phyloP scores from a whole-genome alignment of 2,888 invertebrate species.

The Leucophora obtusa region DNA sequence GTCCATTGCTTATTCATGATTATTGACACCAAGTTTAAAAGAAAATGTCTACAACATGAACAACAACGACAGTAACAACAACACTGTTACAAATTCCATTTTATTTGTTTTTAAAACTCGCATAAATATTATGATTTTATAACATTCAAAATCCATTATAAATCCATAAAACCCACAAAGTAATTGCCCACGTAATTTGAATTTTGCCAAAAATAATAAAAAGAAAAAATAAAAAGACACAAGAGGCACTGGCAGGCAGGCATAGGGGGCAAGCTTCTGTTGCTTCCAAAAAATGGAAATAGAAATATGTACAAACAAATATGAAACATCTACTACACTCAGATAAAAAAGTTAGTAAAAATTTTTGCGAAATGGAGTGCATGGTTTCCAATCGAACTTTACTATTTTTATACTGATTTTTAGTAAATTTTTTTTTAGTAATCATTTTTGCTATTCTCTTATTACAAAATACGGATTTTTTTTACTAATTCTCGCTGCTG shows the following conservation, averaged over 20 bases:
- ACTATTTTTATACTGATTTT: no score
- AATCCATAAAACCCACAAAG: conserved; percentile 20
- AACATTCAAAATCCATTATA: conserved; percentile 31
- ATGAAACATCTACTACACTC: conserved; percentile 7
- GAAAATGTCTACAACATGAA: not conserved
- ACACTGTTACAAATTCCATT: not conserved
- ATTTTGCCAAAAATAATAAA: not conserved
- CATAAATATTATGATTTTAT: conserved; percentile 28
- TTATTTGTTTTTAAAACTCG: conserved; percentile 10
- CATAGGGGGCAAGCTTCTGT: not conserved
- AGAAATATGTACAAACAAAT: not conserved
- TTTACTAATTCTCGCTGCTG: no score
- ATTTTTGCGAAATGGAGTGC: no score
- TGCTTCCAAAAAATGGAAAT: conserved; percentile 1
- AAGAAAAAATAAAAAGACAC: no score
- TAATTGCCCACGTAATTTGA: no score
- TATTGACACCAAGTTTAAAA: not conserved
- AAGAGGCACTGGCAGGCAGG: not conserved
- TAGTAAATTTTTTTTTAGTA: no score
- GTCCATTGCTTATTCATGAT: conserved; percentile 2
- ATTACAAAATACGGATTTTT: no score
- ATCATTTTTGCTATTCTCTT: no score
- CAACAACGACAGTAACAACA: not conserved
- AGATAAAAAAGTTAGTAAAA: no score
- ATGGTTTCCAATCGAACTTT: no score